A percentile compares a stretch with the other conserved stretches of the same genome.
phyloP scores from a whole-genome alignment of 2,113 vertebrate species.

The Saguinus midas region DNA sequence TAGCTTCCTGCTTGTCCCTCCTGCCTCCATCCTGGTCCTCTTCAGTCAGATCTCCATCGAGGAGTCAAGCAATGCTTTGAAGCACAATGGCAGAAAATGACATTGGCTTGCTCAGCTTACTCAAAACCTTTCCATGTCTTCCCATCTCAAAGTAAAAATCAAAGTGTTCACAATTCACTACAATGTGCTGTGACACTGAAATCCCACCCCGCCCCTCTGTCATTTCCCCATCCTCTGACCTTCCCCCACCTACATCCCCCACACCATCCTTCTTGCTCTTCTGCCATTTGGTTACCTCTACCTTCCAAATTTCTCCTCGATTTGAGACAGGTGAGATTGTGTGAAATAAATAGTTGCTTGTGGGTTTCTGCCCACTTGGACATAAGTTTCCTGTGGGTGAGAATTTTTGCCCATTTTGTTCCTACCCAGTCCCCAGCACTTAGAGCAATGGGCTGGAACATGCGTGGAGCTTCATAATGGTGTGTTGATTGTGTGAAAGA shows the following conservation, averaged over 20 bases:
- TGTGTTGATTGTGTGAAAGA: background rate
- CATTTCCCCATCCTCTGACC: too few relatives aligned
- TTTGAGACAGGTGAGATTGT: background rate
- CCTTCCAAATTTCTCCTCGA: background rate
- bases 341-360: background rate
- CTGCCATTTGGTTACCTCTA: background rate
- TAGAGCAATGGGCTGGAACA: background rate
- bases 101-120: background rate
- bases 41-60: background rate
- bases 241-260: accelerated
- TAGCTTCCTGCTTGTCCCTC: background rate
- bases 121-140: background rate
- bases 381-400: background rate
- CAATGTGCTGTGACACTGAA: accelerated
- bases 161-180: background rate
- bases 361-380: too few relatives aligned
- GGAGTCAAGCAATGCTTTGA: background rate
- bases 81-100: background rate
- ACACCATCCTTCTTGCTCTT: too few relatives aligned
- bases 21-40: background rate
- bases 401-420: background rate
- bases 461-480: background rate
- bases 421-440: background rate
- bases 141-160: background rate
- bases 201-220: background rate